A percentile compares a stretch with the other conserved stretches of the same genome.
phyloP scores from a whole-genome alignment of 2,888 invertebrate species.

The Prosapia bicincta region DNA sequence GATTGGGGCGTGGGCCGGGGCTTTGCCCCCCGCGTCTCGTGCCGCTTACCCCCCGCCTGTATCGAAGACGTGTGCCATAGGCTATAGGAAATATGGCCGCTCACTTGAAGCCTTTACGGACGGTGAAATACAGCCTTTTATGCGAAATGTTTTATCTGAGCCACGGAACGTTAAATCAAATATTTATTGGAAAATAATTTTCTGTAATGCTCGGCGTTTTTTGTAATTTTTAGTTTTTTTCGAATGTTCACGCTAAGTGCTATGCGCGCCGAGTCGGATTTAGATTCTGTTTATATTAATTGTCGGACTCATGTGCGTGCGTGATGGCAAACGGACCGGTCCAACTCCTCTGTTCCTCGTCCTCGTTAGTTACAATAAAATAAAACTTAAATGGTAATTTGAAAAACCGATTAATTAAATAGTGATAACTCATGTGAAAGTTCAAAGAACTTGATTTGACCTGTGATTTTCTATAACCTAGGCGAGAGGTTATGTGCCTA shows the following conservation, averaged over 20 bases:
- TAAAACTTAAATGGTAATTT: too few relatives aligned
- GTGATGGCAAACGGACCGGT: too few relatives aligned
- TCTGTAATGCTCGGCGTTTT: not conserved
- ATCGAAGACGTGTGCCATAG: not conserved
- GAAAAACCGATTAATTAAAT: too few relatives aligned
- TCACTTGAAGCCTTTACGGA: not conserved
- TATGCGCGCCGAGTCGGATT: not conserved
- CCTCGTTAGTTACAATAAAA: too few relatives aligned
- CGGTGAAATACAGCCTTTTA: not conserved
- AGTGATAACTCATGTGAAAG: too few relatives aligned
- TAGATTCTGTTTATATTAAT: not conserved
- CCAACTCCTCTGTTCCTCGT: too few relatives aligned
- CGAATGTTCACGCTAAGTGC: not conserved
- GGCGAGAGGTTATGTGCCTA: too few relatives aligned
- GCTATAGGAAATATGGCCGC: not conserved
- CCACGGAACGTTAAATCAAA: not conserved
- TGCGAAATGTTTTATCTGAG: not conserved
- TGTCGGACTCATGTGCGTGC: not conserved
- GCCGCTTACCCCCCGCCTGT: not conserved
- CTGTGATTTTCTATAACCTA: too few relatives aligned
- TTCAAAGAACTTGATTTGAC: too few relatives aligned
- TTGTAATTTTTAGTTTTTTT: not conserved
- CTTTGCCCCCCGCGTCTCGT: not conserved
- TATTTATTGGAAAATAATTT: conserved; percentile 2
- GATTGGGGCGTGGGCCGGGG: conserved; percentile 2